Conservation (phyloP, 1,140 invertebrate species). For the Aporrectodea caliginosa region DNA sequence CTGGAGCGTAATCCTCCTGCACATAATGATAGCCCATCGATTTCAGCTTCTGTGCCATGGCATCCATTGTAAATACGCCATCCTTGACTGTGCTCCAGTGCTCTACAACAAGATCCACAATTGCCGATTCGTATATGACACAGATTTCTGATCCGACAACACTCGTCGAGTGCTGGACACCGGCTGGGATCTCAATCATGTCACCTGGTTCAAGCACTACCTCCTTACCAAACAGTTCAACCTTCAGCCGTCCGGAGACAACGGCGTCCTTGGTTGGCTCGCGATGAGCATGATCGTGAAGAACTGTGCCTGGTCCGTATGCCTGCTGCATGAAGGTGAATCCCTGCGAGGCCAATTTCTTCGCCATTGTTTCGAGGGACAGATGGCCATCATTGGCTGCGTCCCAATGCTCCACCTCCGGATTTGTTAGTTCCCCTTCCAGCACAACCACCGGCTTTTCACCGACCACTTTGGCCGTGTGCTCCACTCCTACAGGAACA, state of each 20-base stretch:
- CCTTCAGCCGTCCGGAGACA: constrained; percentile 42
- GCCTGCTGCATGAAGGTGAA: constrained; percentile 42
- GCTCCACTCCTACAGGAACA: too few species aligned
- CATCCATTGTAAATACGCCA: too few species aligned
- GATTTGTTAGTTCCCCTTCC: too few species aligned
- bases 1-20: too few species aligned
- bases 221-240: constrained; percentile 46
- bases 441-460: too few species aligned
- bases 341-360: constrained; percentile 45
- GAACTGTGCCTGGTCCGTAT: constrained; percentile 45
- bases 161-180: constrained; percentile 44
- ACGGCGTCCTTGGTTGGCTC: constrained; percentile 49
- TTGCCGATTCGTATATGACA: too few species aligned
- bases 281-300: constrained; percentile 48
- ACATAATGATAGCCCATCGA: too few species aligned
- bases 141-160: too few species aligned
- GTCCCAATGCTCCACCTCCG: constrained; percentile 51
- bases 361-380: constrained; percentile 41
- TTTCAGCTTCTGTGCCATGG: too few species aligned
- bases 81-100: too few species aligned
- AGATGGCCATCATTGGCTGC: constrained; percentile 40
- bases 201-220: constrained; percentile 49
- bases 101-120: too few species aligned
- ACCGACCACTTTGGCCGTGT: too few species aligned
- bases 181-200: constrained; percentile 47